Evolutionary conservation across 2,888 invertebrate species (phyloP).

Genomic region (Eupithecia inturbata): DNA sequence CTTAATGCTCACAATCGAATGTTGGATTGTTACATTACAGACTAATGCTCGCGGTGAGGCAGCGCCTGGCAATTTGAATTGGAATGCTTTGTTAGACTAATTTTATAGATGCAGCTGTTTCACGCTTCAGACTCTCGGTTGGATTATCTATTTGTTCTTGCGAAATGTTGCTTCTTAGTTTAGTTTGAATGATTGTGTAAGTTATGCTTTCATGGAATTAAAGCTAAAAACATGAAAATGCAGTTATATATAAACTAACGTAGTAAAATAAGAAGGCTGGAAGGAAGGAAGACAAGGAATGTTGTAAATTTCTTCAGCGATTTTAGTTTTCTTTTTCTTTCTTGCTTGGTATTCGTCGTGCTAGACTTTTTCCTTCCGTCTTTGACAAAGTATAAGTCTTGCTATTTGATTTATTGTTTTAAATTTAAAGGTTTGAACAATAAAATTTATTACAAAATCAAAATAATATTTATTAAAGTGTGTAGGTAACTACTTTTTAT

Average conservation of each 20-base stretch:
- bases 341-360: neutral
- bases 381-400: too few relatives aligned
- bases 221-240: neutral
- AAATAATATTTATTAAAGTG: too few relatives aligned
- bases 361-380: neutral
- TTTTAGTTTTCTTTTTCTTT: neutral
- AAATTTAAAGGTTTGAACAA: too few relatives aligned
- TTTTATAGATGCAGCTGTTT: slow-evolving; percentile 7
- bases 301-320: too few relatives aligned
- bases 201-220: neutral
- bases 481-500: too few relatives aligned
- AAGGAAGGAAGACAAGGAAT: too few relatives aligned
- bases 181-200: neutral
- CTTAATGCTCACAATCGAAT: neutral
- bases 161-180: neutral
- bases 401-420: too few relatives aligned
- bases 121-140: neutral
- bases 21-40: neutral
- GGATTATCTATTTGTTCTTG: slow-evolving; percentile 6
- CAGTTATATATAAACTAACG: too few relatives aligned
- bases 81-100: slow-evolving; percentile 9
- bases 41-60: neutral
- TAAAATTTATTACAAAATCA: too few relatives aligned
- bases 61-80: slow-evolving; percentile 9
- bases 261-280: too few relatives aligned